A percentile compares a stretch with the other conserved stretches of the same genome.
phyloP scores from a whole-genome alignment of 37 sponge, comb jelly and placozoan genomes.

The Geodia barretti region DNA sequence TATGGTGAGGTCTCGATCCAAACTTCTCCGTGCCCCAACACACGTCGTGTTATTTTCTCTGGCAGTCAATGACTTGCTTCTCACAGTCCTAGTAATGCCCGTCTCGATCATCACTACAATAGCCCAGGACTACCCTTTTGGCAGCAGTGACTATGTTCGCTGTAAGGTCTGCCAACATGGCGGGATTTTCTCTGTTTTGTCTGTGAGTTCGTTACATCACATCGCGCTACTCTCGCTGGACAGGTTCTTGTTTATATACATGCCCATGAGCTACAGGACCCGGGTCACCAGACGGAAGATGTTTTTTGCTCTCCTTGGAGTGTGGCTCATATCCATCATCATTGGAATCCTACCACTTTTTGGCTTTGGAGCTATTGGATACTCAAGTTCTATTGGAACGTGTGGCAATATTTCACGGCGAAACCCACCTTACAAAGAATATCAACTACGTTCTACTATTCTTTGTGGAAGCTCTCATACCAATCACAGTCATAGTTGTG shows the following conservation, averaged over 20 bases:
- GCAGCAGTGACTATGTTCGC: slow-evolving; percentile 23
- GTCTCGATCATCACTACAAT: slow-evolving; percentile 3
- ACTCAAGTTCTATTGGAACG: slow-evolving; percentile 6
- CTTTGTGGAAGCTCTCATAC: slow-evolving; percentile 27
- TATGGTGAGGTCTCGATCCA: slow-evolving; percentile 7
- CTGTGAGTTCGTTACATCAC: slow-evolving; percentile 17
- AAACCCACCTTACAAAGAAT: slow-evolving; percentile 3
- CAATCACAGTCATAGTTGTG: slow-evolving; percentile 26
- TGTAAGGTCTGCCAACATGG: slow-evolving; percentile 38
- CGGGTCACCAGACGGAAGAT: slow-evolving; percentile 1
- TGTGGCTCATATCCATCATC: slow-evolving; percentile 9
- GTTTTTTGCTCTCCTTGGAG: not conserved
- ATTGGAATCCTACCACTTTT: slow-evolving; percentile 40
- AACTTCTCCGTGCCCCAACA: slow-evolving; percentile 39
- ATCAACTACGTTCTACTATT: slow-evolving; percentile 42
- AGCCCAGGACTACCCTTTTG: slow-evolving; percentile 33
- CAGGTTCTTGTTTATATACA: slow-evolving; percentile 26
- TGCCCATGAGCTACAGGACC: slow-evolving; percentile 39
- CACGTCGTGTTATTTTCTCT: slow-evolving; percentile 37
- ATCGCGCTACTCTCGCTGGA: slow-evolving; percentile 51
- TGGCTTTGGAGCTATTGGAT: slow-evolving; percentile 59
- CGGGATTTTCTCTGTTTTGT: slow-evolving; percentile 15
- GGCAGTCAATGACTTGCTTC: slow-evolving; percentile 32
- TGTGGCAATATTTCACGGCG: slow-evolving; percentile 5
- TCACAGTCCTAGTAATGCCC: slow-evolving; percentile 5